Base-by-base conservation (phyloP, 2,113 vertebrate genomes). In the Phalacrocorax carbo region DNA sequence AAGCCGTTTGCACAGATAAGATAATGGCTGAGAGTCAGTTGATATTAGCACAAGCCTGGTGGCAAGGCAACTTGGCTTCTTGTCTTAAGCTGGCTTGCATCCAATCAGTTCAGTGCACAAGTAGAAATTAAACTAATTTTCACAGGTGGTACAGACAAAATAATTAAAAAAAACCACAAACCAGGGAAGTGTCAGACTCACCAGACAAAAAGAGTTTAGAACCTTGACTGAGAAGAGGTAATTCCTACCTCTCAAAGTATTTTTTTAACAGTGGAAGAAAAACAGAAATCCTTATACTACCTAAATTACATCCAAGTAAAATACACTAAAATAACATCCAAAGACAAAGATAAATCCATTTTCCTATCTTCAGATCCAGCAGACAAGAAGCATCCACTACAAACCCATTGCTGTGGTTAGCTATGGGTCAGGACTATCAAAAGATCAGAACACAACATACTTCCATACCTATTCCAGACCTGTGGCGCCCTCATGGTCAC, bases 401-500 rank as follows among this genome's bases (percentile, higher is more conserved):
- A 36, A 40, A 44, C 20, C 26, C 48, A 3, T 4, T 5, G 6
- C 2, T 58, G 62, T 44, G 29, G 48, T 10, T 65, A 60, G 9
- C 34, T 32, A 30, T 5, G 14, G 66, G 61, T 42, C 61, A 57
- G 22, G 32, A 61, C 57, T 70, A 46, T 2, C 44, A 78, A 52
- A 52, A 48, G 34, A 11, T 5, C 36, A 51, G 51, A 38, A 52
- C 17, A 38, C 61, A 36, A 9, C 17, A 32, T 18, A 19, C 26
- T 62, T 5, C 73, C n/a, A 8, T 1, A 11, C 13, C 20, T 20
- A 8, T 25, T 18, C 3, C 52, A 49, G 68, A 48, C 4, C 52
- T 1, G 15, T 0, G 42, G 57, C 0, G 0, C 42, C n/a, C 38
- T 51, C 36, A 32, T 0, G 17, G 46, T n/a, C n/a, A 22, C 18